Evolutionary conservation across 2,797 vertebrate genomes (phyloP).

Genomic region (Protosalanx chinensis): DNA sequence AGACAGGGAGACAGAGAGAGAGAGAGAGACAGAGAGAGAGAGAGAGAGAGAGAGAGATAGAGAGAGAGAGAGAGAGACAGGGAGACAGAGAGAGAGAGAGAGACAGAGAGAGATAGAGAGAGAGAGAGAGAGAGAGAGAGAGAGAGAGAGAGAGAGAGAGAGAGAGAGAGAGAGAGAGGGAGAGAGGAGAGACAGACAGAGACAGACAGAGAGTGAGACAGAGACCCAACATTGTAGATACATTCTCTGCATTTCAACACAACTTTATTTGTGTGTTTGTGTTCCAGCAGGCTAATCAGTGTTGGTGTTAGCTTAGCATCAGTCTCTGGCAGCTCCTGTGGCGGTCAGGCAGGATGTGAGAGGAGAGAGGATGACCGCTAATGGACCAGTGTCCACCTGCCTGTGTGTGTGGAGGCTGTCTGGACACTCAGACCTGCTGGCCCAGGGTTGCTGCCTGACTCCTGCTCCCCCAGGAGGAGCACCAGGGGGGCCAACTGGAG

Average conservation of each 20-base stretch:
- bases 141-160: too few species aligned
- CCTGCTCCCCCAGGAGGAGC: not conserved
- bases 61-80: too few species aligned
- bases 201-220: too few species aligned
- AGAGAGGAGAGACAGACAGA: too few species aligned
- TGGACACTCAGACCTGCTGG: constrained; percentile 12
- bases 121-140: too few species aligned
- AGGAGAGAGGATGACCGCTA: constrained; percentile 9
- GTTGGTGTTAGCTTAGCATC: not conserved
- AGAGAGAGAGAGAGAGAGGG: too few species aligned
- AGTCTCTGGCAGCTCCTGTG: not conserved
- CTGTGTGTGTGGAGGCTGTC: too few species aligned
- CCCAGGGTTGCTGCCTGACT: not conserved
- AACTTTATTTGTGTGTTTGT: not conserved
- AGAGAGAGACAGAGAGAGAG: constrained; percentile 1
- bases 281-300: not conserved
- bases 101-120: too few species aligned
- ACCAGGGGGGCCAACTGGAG: not conserved
- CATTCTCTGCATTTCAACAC: too few species aligned
- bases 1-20: not conserved
- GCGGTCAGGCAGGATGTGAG: not conserved
- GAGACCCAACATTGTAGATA: too few species aligned
- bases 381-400: constrained; percentile 27
- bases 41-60: constrained; percentile 4
- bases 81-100: too few species aligned